Conservation (phyloP, 2,888 invertebrate genomes). For the Dicranocentrus wangi region DNA sequence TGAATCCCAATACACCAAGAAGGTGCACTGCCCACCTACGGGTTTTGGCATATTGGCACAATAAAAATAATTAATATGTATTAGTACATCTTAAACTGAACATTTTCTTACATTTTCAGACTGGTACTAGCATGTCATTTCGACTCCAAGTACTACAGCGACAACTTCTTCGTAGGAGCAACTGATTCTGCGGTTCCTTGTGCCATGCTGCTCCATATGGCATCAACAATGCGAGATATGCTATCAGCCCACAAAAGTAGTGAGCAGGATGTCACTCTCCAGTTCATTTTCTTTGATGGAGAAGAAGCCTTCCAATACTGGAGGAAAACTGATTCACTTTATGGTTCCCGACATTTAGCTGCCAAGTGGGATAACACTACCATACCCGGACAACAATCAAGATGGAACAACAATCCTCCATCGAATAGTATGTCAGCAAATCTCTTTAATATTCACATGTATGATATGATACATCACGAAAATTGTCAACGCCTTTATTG, state of each 20-base stretch:
- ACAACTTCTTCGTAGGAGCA: conserved; percentile 82
- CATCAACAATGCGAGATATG: conserved; percentile 80
- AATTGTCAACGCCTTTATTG: too few relatives aligned
- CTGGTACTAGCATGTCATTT: conserved; percentile 92
- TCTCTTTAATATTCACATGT: too few relatives aligned
- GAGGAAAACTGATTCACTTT: conserved; percentile 92
- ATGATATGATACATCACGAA: too few relatives aligned
- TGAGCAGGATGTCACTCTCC: conserved; percentile 75
- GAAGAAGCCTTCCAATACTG: conserved; percentile 96
- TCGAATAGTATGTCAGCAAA: conserved; percentile 86
- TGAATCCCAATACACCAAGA: conserved; percentile 82
- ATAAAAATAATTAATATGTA: background rate
- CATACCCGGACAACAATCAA: conserved; percentile 74
- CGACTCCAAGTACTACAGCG: conserved; percentile 88
- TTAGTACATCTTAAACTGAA: too few relatives aligned
- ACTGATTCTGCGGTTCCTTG: conserved; percentile 98
- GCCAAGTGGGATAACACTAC: conserved; percentile 80
- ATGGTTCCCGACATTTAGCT: conserved; percentile 88
- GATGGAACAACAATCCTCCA: conserved; percentile 80
- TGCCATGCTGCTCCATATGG: conserved; percentile 88
- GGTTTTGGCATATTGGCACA: too few relatives aligned
- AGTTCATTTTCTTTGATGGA: conserved; percentile 97
- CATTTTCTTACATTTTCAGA: conserved; percentile 74
- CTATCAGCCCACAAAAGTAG: conserved; percentile 77
- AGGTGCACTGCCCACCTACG: too few relatives aligned